phyloP scores from a whole-genome alignment of 2,797 vertebrate genomes.

The Euphonia xanthogaster region DNA sequence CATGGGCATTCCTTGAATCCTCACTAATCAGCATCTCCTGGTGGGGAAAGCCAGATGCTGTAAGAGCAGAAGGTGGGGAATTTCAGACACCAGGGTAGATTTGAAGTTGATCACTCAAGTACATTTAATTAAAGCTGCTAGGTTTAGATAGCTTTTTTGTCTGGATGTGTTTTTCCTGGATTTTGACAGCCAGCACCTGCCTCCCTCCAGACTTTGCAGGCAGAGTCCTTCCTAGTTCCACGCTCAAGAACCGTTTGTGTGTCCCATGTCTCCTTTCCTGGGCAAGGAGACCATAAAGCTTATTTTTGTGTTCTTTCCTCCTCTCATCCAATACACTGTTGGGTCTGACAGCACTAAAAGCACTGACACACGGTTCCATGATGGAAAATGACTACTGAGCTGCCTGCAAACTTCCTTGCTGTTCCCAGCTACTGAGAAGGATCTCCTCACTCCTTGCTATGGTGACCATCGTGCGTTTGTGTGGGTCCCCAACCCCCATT shows the following conservation, averaged over 20 bases:
- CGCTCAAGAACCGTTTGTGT: accelerated
- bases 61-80: not conserved
- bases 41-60: not conserved
- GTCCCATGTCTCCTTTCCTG: not conserved
- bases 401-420: not conserved
- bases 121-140: not conserved
- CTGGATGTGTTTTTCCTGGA: not conserved
- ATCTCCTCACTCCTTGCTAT: not conserved
- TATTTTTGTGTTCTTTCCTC: not conserved
- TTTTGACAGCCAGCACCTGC: not conserved
- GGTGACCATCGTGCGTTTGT: accelerated
- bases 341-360: not conserved
- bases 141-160: not conserved
- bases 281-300: not conserved
- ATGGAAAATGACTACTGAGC: not conserved
- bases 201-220: not conserved
- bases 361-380: not conserved
- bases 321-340: not conserved
- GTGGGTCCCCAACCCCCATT: not conserved
- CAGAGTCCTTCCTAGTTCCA: not conserved
- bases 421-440: not conserved
- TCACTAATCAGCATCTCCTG: not conserved
- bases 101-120: not conserved
- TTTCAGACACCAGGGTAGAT: not conserved
- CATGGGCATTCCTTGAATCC: not conserved